Evolutionary conservation across 2,113 vertebrate species (phyloP).

Genomic region (Nothobranchius furzeri): DNA sequence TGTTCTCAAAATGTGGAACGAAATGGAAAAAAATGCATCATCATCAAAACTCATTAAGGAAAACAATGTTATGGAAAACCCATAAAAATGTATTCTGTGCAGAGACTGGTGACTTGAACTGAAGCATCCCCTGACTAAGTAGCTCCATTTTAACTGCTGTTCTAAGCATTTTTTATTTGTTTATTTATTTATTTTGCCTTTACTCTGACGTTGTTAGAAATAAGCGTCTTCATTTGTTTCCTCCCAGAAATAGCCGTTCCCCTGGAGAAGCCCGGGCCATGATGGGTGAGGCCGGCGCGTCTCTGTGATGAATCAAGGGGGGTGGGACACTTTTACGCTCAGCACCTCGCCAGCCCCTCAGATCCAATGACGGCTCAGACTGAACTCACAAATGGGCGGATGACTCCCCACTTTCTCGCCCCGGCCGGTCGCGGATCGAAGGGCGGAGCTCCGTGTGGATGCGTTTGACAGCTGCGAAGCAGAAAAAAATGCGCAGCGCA

Average conservation of each 20-base stretch:
- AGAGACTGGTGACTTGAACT: too few relatives aligned
- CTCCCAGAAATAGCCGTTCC: slow-evolving; percentile 24
- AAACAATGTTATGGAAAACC: too few relatives aligned
- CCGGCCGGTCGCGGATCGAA: slow-evolving; percentile 20
- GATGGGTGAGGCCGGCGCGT: slow-evolving; percentile 69
- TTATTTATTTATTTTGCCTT: too few relatives aligned
- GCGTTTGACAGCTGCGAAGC: slow-evolving; percentile 77
- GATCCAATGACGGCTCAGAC: slow-evolving; percentile 53
- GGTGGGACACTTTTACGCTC: slow-evolving; percentile 46
- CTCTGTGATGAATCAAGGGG: slow-evolving; percentile 66
- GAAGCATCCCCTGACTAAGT: too few relatives aligned
- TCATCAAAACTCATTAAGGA: too few relatives aligned
- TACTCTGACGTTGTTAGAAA: too few relatives aligned
- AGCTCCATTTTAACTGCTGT: too few relatives aligned
- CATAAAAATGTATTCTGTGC: too few relatives aligned
- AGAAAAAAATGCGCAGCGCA: slow-evolving; percentile 53
- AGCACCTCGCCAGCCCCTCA: slow-evolving; percentile 30
- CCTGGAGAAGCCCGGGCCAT: slow-evolving; percentile 15
- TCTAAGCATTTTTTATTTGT: too few relatives aligned
- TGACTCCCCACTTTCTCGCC: slow-evolving; percentile 36
- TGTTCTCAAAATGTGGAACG: too few relatives aligned
- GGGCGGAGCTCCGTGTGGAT: slow-evolving; percentile 59
- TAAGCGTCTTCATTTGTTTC: too few relatives aligned
- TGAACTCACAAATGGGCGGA: slow-evolving; percentile 30
- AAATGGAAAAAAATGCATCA: too few relatives aligned